phyloP scores from a whole-genome alignment of 2,888 invertebrate species.

The Notodonta ziczac region DNA sequence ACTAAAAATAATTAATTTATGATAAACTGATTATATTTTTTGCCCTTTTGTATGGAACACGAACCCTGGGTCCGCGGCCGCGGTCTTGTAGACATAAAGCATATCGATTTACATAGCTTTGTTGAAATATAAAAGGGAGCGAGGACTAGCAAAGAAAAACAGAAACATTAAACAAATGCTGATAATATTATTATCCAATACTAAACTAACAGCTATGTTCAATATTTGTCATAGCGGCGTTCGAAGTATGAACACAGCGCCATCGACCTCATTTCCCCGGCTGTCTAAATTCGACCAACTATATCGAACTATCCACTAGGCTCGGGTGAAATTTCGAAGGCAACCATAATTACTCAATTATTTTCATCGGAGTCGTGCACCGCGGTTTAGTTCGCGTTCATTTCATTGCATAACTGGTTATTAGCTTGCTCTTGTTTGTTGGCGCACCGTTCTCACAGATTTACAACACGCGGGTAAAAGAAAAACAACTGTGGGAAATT shows the following conservation, averaged over 20 bases:
- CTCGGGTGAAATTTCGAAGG: conserved; percentile 50
- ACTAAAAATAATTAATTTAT: too few relatives aligned
- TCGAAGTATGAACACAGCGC: conserved; percentile 20
- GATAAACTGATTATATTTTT: too few relatives aligned
- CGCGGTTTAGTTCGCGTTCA: conserved; percentile 55
- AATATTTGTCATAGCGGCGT: conserved; percentile 16
- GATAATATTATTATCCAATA: neutral
- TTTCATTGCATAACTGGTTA: conserved; percentile 69
- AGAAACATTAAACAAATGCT: neutral
- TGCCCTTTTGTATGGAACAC: too few relatives aligned
- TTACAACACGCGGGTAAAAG: conserved; percentile 56
- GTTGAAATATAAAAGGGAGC: neutral
- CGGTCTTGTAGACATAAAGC: too few relatives aligned
- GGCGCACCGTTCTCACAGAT: conserved; percentile 63
- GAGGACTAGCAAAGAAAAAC: neutral
- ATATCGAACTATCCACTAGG: conserved; percentile 13
- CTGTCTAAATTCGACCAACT: conserved; percentile 41
- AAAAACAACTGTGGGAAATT: conserved; percentile 71
- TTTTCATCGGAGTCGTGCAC: conserved; percentile 50
- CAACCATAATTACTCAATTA: conserved; percentile 66
- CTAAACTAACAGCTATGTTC: neutral
- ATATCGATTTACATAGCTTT: neutral
- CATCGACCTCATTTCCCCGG: conserved; percentile 40
- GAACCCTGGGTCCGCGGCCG: neutral
- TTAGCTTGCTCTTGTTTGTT: conserved; percentile 68